Evolutionary conservation across 2,113 vertebrate genomes (phyloP).

Genomic region (Galbula dea): DNA sequence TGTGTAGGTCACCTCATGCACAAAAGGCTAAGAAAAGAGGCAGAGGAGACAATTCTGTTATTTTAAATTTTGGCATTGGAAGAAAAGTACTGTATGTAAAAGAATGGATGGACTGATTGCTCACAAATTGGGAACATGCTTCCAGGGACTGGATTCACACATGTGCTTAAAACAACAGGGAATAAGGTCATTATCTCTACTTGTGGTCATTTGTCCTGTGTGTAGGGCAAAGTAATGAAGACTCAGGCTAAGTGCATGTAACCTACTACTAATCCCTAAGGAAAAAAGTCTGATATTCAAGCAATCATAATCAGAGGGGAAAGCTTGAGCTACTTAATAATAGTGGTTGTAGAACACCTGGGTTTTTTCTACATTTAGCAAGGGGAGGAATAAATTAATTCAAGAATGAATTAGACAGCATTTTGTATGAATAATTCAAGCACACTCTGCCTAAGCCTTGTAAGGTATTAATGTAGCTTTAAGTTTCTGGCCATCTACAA

Average conservation of each 20-base stretch:
- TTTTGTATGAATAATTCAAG: slow-evolving; percentile 46
- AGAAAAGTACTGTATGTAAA: neutral
- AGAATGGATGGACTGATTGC: slow-evolving; percentile 10
- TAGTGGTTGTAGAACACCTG: neutral
- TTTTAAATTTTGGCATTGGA: neutral
- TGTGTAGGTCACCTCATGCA: neutral
- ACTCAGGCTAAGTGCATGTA: neutral
- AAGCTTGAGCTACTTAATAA: slow-evolving; percentile 40
- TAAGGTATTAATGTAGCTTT: neutral
- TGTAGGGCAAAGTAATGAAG: neutral
- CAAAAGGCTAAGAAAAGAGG: neutral
- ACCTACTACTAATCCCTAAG: neutral
- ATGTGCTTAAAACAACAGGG: neutral
- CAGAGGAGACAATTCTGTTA: neutral
- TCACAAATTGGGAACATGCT: neutral
- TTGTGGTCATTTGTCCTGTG: neutral
- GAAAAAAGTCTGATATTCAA: neutral
- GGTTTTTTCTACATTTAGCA: slow-evolving; percentile 33
- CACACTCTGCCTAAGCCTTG: neutral
- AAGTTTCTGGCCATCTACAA: neutral
- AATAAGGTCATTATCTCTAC: neutral
- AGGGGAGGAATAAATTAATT: slow-evolving; percentile 55
- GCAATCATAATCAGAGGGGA: neutral
- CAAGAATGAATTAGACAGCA: slow-evolving; percentile 24
- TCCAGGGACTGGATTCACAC: neutral